Evolutionary conservation across 2,113 vertebrate genomes (phyloP).

Genomic region (Zosterops lateralis): DNA sequence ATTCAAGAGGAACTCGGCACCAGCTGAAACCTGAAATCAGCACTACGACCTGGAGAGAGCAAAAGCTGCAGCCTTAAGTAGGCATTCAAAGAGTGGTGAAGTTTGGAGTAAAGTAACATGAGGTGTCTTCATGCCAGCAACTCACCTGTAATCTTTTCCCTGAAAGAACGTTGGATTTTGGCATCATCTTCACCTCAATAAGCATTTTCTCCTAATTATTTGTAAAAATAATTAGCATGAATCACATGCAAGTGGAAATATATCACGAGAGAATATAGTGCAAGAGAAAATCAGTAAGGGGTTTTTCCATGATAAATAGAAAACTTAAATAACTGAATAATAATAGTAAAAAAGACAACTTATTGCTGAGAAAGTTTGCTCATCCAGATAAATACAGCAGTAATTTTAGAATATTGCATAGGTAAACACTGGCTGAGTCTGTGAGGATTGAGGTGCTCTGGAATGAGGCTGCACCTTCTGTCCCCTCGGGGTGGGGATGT

Average conservation of each 20-base stretch:
- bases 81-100: background rate
- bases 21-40: background rate
- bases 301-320: background rate
- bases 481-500: rapidly evolving
- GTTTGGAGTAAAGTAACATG: background rate
- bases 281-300: background rate
- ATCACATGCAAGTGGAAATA: background rate
- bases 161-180: background rate
- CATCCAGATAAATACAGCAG: background rate
- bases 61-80: background rate
- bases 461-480: background rate
- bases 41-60: background rate
- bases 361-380: background rate
- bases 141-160: background rate
- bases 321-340: background rate
- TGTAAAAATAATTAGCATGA: background rate
- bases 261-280: background rate
- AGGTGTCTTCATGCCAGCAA: background rate
- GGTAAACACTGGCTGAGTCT: background rate
- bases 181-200: background rate
- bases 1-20: background rate
- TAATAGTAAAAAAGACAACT: rapidly evolving
- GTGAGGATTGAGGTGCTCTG: background rate
- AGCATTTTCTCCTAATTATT: background rate
- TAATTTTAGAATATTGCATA: background rate